A percentile compares a stretch with the other conserved stretches of the same genome.
phyloP scores from a whole-genome alignment of 2,797 vertebrate species.

The Somateria mollissima region DNA sequence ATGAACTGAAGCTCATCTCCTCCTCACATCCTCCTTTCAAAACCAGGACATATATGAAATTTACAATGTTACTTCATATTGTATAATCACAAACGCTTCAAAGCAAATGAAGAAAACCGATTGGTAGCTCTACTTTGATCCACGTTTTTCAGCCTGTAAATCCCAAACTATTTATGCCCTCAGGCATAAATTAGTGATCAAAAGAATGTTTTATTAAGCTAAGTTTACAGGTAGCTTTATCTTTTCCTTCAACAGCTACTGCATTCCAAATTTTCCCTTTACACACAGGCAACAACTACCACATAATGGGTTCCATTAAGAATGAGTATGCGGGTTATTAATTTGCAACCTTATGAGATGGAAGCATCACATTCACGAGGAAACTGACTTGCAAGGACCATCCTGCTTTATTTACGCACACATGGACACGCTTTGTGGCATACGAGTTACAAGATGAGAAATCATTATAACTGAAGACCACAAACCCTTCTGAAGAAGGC shows the following conservation, averaged over 20 bases:
- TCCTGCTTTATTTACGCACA: neutral
- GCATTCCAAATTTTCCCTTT: neutral
- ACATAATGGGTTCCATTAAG: neutral
- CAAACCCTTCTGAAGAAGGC: neutral
- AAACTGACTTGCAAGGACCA: neutral
- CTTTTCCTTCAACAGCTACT: neutral
- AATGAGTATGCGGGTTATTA: neutral
- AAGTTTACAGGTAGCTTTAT: neutral
- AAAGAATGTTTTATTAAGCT: neutral
- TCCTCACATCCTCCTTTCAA: neutral
- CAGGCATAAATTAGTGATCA: neutral
- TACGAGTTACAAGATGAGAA: neutral
- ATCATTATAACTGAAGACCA: accelerated
- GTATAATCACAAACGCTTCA: neutral
- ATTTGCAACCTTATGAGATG: neutral
- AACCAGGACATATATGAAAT: accelerated
- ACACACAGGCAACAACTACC: neutral
- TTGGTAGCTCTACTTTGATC: neutral
- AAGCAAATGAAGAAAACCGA: neutral
- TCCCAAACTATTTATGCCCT: neutral
- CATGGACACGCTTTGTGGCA: neutral
- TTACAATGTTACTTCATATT: accelerated
- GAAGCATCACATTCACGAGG: neutral
- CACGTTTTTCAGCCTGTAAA: neutral
- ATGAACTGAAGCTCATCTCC: accelerated